Evolutionary conservation across 2,888 invertebrate genomes (phyloP).

Genomic region (Leucophora obtusa): DNA sequence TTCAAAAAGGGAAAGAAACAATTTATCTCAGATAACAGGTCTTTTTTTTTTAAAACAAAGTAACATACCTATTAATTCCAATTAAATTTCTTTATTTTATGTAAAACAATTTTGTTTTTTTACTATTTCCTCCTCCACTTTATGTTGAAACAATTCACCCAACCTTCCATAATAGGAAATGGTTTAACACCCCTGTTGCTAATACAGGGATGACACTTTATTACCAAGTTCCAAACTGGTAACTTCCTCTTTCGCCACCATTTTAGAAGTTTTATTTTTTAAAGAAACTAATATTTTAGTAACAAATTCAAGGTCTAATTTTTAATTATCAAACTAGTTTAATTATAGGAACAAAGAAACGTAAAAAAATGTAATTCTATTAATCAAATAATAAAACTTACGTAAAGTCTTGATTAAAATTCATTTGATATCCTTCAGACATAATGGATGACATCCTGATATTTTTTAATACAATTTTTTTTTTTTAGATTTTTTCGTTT

Average conservation of each 20-base stretch:
- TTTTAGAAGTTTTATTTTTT: not conserved
- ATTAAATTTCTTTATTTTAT: not conserved
- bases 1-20: too few species aligned
- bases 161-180: not conserved
- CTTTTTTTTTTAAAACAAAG: too few species aligned
- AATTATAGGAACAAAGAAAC: not conserved
- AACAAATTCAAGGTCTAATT: slow-evolving; percentile 15
- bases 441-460: slow-evolving; percentile 36
- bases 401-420: slow-evolving; percentile 72
- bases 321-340: slow-evolving; percentile 1
- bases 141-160: not conserved
- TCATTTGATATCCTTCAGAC: slow-evolving; percentile 67
- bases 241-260: not conserved
- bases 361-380: not conserved
- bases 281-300: not conserved
- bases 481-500: slow-evolving; percentile 19
- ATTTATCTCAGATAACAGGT: too few species aligned
- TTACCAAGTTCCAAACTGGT: not conserved
- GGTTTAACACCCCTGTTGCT: not conserved
- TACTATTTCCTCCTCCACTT: not conserved
- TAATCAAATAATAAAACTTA: slow-evolving; percentile 65
- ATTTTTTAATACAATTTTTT: slow-evolving; percentile 12
- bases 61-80: too few species aligned
- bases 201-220: not conserved
- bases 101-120: not conserved